Base-by-base conservation (phyloP, 2,797 vertebrate species). In the Valencia hispanica region DNA sequence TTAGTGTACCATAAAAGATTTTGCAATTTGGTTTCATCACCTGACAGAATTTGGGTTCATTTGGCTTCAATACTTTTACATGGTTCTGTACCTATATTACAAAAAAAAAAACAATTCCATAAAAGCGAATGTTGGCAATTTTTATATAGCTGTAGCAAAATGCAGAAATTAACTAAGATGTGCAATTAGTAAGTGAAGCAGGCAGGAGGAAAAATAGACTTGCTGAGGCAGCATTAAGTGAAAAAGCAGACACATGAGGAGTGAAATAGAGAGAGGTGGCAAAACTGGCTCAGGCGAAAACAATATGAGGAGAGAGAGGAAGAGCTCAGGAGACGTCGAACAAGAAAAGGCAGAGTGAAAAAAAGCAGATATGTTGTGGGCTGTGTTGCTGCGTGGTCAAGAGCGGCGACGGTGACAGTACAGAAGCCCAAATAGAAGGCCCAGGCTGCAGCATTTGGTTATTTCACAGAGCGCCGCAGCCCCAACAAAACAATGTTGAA, bases 401-500 rank as follows among this genome's bases (percentile, higher is more conserved):
- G 12, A 68, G 71, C 77, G 41, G 25, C 18, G 0, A 57, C 7
- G 5, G 30, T 22, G 48, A 32, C 15, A 1, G 68, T 25, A 39
- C 50, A 68, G 22, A 69, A 47, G 73, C 63, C 76, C 15, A 75
- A 72, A 77, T 69, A 45, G 61, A 75, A 84, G 80, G 81, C 82
- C 57, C 30, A 50, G 74, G 75, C 74, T 66, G 5, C 79, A 87
- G 84, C 93, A 94, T 92, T 93, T 93, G 93, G 92, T 90, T 91
- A 92, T 93, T 94, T 95, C 93, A 95, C 91, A 93, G 87, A 84
- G 92, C 70, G 51, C 81, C 85, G 90, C 90, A 55, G 89, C 92
- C 79, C 85, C 5, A 92, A 83, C 89, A 89, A 92, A 94, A 94
- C 94, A 95, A 93, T 94, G 93, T 93, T 92, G 91, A 92, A 88